Conservation (phyloP, 2,797 vertebrate species). For the Cyprinodon diabolis region DNA sequence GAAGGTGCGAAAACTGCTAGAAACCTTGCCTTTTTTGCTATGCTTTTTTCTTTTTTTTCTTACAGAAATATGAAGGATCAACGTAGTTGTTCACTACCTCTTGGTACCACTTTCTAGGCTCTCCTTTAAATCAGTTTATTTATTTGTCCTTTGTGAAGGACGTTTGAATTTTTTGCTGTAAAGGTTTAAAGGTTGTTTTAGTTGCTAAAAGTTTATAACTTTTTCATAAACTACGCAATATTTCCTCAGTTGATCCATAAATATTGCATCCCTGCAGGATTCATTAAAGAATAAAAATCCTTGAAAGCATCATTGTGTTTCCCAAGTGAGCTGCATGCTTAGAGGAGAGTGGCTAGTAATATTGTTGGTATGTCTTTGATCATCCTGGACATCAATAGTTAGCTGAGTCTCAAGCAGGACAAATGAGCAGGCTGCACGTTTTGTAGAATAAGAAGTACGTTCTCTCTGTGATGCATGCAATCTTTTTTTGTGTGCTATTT, state of each 20-base stretch:
- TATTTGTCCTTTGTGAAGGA: constrained; percentile 2
- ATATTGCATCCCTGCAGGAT: background rate
- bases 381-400: background rate
- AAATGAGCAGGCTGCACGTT: background rate
- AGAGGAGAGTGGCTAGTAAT: background rate
- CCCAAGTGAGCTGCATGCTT: background rate
- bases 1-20: background rate
- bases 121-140: constrained; percentile 5
- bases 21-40: background rate
- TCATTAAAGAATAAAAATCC: constrained; percentile 13
- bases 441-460: constrained; percentile 16
- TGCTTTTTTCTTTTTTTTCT: background rate
- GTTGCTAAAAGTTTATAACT: constrained; percentile 5
- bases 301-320: background rate
- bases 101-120: background rate
- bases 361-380: background rate
- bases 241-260: background rate
- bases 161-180: constrained; percentile 1
- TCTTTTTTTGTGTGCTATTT: constrained; percentile 16
- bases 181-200: background rate
- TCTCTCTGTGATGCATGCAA: constrained; percentile 13
- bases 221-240: constrained; percentile 1
- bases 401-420: background rate
- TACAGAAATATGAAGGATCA: constrained; percentile 19
- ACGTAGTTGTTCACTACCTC: constrained; percentile 10